Evolutionary conservation across 2,888 invertebrate genomes (phyloP), one percentile per base, ranked within the genome.

Genomic region (Deilephila porcellus): DNA sequence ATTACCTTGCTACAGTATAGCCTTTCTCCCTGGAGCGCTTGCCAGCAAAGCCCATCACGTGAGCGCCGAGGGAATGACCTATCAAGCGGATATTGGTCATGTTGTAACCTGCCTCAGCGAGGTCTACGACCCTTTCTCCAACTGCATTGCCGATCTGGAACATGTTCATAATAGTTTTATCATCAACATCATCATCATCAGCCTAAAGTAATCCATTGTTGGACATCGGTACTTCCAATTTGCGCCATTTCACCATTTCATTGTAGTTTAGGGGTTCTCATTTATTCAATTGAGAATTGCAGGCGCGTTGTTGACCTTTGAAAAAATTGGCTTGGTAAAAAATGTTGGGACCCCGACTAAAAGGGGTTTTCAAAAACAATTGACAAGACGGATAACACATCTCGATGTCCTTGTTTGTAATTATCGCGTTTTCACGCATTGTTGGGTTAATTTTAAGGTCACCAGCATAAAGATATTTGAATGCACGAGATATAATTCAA

Each of bases 51-150:
- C 88, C 94, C 88, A 93, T 90, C 45, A 94, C 75, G 71, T 95
- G 95, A 1, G 93, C 94, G 2, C 95, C 95, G 3, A 95, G 82
- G 0, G 95, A 95, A 76, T 95, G 94, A 0, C 93, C 95, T 29
- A 94, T 77, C 2, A 94, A 82, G 60, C 95, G 94, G 0, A 93
- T 79, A 7, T 84, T 83, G 0, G 86, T 85, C 79, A 90, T 84
- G 74, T 88, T 86, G 14, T 94, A 77, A 19, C 95, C 95, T 20
- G 83, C 82, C 52, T 79, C 75, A 0, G 86, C 82, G 8, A 94
- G 80, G 8, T 78, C 83, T 5, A 90, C 80, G 32, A 94, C 76
- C 1, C 91, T 85, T 2, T 82, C 80, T 0, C 92, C 93, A 60
- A 93, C 74, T 20, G 83, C 77, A 19, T 74, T 79, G 5, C 91